phyloP scores from a whole-genome alignment of 2,797 vertebrate species.

The Pagetopsis macropterus region DNA sequence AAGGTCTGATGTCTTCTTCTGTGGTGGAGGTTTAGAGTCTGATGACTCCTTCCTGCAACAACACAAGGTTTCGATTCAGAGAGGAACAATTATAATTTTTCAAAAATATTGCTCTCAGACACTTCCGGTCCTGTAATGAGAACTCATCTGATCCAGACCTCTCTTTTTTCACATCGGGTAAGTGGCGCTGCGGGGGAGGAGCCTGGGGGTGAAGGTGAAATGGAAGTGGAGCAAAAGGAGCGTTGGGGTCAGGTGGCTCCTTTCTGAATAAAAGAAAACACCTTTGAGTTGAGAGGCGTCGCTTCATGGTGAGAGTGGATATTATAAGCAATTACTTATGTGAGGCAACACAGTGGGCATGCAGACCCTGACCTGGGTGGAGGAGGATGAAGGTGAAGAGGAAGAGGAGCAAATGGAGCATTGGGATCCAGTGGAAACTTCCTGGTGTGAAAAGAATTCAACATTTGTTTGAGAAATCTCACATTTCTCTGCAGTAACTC shows the following conservation, averaged over 20 bases:
- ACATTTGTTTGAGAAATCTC: slow-evolving; percentile 17
- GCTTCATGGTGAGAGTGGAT: slow-evolving; percentile 4
- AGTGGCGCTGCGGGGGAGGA: slow-evolving; percentile 69
- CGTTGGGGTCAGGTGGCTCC: slow-evolving; percentile 78
- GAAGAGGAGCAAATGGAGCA: slow-evolving; percentile 76
- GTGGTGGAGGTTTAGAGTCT: slow-evolving; percentile 70
- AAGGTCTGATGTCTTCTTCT: slow-evolving; percentile 73
- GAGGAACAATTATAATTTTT: slow-evolving; percentile 18
- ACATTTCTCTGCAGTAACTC: not conserved
- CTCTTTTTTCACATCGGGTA: slow-evolving; percentile 78
- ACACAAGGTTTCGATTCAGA: slow-evolving; percentile 51
- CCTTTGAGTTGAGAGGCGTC: slow-evolving; percentile 36
- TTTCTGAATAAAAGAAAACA: slow-evolving; percentile 76
- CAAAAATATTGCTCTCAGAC: slow-evolving; percentile 18
- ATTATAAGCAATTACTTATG: slow-evolving; percentile 6
- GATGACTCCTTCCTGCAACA: slow-evolving; percentile 77
- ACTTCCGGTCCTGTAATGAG: slow-evolving; percentile 5
- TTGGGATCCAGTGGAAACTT: slow-evolving; percentile 78
- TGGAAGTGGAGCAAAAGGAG: slow-evolving; percentile 79
- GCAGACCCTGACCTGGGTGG: slow-evolving; percentile 77
- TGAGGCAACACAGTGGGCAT: slow-evolving; percentile 30
- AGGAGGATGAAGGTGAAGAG: slow-evolving; percentile 80
- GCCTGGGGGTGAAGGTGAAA: slow-evolving; percentile 80
- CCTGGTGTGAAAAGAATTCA: slow-evolving; percentile 63
- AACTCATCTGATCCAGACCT: slow-evolving; percentile 72